Evolutionary conservation across 2,888 invertebrate genomes (phyloP).

Genomic region (Lymantria monacha): DNA sequence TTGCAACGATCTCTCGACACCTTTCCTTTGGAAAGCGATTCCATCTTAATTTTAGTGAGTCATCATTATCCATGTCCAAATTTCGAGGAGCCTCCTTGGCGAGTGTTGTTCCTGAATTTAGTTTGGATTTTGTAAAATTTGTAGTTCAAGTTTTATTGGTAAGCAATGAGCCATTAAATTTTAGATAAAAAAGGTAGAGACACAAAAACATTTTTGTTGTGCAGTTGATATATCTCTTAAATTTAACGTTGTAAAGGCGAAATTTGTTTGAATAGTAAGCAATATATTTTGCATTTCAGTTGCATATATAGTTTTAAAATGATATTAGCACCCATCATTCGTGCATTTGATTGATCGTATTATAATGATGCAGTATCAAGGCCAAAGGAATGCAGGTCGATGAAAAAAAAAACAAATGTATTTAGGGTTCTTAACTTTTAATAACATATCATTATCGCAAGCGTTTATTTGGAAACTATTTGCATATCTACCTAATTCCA

Average conservation of each 20-base stretch:
- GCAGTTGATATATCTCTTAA: slow-evolving; percentile 23
- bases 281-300: slow-evolving; percentile 26
- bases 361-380: slow-evolving; percentile 70
- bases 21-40: slow-evolving; percentile 80
- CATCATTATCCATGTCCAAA: slow-evolving; percentile 49
- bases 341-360: slow-evolving; percentile 52
- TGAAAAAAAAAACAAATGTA: slow-evolving; percentile 51
- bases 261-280: slow-evolving; percentile 18
- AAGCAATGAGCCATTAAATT: slow-evolving; percentile 29
- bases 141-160: slow-evolving; percentile 40
- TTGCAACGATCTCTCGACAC: slow-evolving; percentile 73
- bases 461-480: no score
- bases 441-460: no score
- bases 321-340: slow-evolving; percentile 49
- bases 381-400: slow-evolving; percentile 54
- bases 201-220: background rate
- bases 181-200: slow-evolving; percentile 23
- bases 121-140: slow-evolving; percentile 5
- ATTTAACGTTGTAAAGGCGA: slow-evolving; percentile 20
- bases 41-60: slow-evolving; percentile 69
- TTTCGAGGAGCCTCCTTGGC: slow-evolving; percentile 35
- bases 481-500: no score
- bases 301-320: slow-evolving; percentile 43
- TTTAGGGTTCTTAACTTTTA: slow-evolving; percentile 16
- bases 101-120: slow-evolving; percentile 8